Conservation (phyloP, 1,140 invertebrate species). For the Papilio polytes region DNA sequence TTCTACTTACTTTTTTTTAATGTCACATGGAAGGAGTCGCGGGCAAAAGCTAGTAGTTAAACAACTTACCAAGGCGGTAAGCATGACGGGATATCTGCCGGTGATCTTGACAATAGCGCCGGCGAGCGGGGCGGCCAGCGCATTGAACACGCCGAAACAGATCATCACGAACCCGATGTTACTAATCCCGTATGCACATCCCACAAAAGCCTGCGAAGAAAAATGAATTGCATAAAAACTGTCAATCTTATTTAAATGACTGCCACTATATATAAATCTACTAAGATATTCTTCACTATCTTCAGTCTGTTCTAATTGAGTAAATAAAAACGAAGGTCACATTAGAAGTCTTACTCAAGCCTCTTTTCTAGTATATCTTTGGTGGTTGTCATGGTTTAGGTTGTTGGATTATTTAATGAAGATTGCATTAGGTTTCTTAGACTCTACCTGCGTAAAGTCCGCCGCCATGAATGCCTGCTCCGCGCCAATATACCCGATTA, state of each 20-base stretch:
- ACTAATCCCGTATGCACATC: slow-evolving; percentile 94
- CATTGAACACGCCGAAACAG: slow-evolving; percentile 94
- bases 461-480: slow-evolving; percentile 96
- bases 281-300: too few species aligned
- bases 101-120: slow-evolving; percentile 92
- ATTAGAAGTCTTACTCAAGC: too few species aligned
- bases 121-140: slow-evolving; percentile 90
- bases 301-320: too few species aligned
- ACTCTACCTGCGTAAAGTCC: slow-evolving; percentile 92
- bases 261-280: too few species aligned
- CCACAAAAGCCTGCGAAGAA: slow-evolving; percentile 90
- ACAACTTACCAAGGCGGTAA: slow-evolving; percentile 86
- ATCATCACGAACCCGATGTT: slow-evolving; percentile 97
- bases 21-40: neutral
- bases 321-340: too few species aligned
- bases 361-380: too few species aligned
- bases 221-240: too few species aligned
- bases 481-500: slow-evolving; percentile 97
- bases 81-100: slow-evolving; percentile 90
- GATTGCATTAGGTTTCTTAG: too few species aligned
- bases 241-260: too few species aligned
- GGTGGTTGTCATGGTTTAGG: too few species aligned
- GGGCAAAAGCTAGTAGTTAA: neutral
- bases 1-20: too few species aligned
- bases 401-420: too few species aligned